Base-by-base conservation (phyloP, 2,797 vertebrate species). In the Aeoliscus strigatus region DNA sequence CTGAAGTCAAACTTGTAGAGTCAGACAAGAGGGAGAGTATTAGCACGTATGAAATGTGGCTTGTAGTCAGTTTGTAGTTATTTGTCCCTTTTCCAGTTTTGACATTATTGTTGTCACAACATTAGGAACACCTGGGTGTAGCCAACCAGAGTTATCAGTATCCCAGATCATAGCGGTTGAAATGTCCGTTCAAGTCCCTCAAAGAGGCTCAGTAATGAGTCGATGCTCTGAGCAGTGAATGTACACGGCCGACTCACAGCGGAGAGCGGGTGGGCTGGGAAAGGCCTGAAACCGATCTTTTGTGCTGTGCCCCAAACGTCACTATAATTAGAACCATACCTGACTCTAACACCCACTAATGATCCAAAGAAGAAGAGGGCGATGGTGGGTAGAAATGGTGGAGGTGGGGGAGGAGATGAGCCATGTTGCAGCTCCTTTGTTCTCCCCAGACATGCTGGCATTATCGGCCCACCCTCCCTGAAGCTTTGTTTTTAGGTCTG, bases 291-390 rank as follows among this genome's bases (percentile, higher is more conserved):
- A 60, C 6, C n/a, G 15, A 51, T 40, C 29, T 55, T 39, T 29
- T 62, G 35, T 54, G 51, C 13, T 51, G 57, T 30, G 45, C 53
- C 46, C 58, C 44, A 61, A 77, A 76, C 53, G 1, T 75, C 69
- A 50, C 71, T 73, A 65, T 84, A 84, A 87, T 87, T 86, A 81
- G 70, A 81, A 71, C 67, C 72, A 75, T 80, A 79, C 77, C 70
- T 80, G 60, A 53, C 83, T 81, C 65, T 57, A 73, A 77, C 75
- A 68, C 80, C 82, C 78, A 76, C 82, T 77, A 71, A 75, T 73
- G 68, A 75, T 74, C 63, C 51, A 17, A 63, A 55, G 70, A 66
- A 51, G 64, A 61, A 30, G 67, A 67, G 45, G 60, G 55, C 5
- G 52, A 52, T 45, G 52, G 69, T 63, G 58, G 69, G 67, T 46